Conservation (phyloP, 1,140 invertebrate genomes). For the Euborellia annulipes region DNA sequence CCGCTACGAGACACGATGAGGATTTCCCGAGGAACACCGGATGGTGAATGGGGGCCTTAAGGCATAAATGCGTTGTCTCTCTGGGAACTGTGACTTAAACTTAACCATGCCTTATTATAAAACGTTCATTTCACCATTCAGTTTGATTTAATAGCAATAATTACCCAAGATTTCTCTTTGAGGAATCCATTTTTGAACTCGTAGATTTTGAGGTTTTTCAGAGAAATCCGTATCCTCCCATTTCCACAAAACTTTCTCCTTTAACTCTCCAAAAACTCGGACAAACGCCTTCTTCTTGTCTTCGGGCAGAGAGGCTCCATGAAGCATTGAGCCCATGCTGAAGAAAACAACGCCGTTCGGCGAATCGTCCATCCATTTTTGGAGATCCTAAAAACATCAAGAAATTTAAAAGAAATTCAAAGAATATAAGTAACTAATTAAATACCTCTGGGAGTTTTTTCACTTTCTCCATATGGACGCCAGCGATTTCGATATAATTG, state of each 20-base stretch:
- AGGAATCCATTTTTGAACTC: slow-evolving; percentile 41
- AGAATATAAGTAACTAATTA: background rate
- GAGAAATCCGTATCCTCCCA: slow-evolving; percentile 34
- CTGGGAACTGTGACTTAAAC: no score
- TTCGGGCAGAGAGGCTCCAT: slow-evolving; percentile 18
- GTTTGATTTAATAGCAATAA: background rate
- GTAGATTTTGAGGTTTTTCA: slow-evolving; percentile 34
- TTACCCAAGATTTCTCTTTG: slow-evolving; percentile 35
- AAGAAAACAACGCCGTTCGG: slow-evolving; percentile 16
- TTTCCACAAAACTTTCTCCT: slow-evolving; percentile 45
- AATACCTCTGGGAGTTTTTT: slow-evolving; percentile 3
- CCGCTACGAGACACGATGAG: no score
- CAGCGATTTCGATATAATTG: slow-evolving; percentile 20
- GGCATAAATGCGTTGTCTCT: no score
- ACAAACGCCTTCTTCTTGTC: slow-evolving; percentile 31
- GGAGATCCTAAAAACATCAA: slow-evolving; percentile 10
- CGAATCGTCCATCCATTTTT: slow-evolving; percentile 13
- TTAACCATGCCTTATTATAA: no score
- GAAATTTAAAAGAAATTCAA: no score
- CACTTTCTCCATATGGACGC: slow-evolving; percentile 14
- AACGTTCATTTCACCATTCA: no score
- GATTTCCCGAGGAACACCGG: no score
- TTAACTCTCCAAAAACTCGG: slow-evolving; percentile 32
- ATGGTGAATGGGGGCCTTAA: no score
- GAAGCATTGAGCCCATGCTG: slow-evolving; percentile 13